Evolutionary conservation across 2,888 invertebrate species (phyloP).

Genomic region (Bimastos eiseni): DNA sequence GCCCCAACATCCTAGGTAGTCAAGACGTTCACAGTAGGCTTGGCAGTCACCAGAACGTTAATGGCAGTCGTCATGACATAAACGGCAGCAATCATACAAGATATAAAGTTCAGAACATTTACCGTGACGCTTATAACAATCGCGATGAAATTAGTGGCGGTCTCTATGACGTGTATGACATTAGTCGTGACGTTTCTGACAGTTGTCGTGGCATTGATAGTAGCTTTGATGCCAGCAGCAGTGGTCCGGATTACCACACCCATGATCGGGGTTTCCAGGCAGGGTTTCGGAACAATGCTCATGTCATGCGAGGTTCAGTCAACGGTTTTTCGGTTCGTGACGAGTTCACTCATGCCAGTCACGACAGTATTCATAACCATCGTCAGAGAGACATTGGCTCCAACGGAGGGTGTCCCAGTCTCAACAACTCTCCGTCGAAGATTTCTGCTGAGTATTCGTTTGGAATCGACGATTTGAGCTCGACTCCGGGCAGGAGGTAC

Average conservation of each 20-base stretch:
- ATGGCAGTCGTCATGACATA: background rate
- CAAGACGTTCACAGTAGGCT: background rate
- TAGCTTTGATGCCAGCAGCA: background rate
- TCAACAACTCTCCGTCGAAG: background rate
- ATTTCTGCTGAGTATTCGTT: background rate
- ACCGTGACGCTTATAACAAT: background rate
- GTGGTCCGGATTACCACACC: background rate
- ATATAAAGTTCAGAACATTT: background rate
- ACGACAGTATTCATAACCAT: background rate
- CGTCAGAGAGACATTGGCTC: background rate
- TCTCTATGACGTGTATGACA: background rate
- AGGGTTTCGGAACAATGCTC: background rate
- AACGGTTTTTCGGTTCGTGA: background rate
- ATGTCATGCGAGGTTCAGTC: background rate
- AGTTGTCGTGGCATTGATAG: background rate
- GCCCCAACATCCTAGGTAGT: background rate
- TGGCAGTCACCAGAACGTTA: background rate
- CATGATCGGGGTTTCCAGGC: conserved; percentile 2
- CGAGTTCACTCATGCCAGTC: background rate
- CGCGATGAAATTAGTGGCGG: background rate
- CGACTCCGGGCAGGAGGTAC: background rate
- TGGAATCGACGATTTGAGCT: background rate
- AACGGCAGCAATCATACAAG: background rate
- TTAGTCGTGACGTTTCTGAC: background rate
- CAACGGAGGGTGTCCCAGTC: background rate